Evolutionary conservation across 2,113 vertebrate species (phyloP).

Genomic region (Bubo blakistoni): DNA sequence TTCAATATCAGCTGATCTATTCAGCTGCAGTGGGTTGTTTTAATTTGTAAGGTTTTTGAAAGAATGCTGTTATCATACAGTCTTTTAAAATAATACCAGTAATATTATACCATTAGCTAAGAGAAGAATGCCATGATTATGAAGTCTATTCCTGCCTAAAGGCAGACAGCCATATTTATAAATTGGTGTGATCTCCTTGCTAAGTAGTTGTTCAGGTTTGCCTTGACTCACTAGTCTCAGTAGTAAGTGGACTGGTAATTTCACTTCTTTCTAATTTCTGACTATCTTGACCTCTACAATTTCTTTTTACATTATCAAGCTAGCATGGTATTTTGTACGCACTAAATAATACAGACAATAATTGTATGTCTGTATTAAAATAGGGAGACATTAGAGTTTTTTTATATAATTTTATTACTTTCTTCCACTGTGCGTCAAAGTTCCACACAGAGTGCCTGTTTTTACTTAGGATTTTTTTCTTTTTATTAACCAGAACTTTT

Average conservation of each 20-base stretch:
- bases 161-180: neutral
- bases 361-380: conserved; percentile 4
- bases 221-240: neutral
- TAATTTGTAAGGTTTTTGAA: neutral
- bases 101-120: neutral
- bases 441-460: conserved; percentile 64
- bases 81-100: neutral
- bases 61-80: neutral
- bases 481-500: conserved; percentile 77
- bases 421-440: conserved; percentile 58
- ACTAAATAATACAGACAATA: neutral
- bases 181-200: neutral
- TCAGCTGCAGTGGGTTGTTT: neutral
- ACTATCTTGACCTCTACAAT: neutral
- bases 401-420: conserved; percentile 53
- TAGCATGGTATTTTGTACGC: neutral
- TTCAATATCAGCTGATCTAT: neutral
- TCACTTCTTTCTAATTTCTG: neutral
- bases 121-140: neutral
- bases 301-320: neutral
- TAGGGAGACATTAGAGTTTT: neutral
- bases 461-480: conserved; percentile 67
- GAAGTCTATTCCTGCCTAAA: neutral
- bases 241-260: neutral
- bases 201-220: neutral